Evolutionary conservation across 2,113 vertebrate genomes (phyloP), one percentile per base, ranked within the genome.

Genomic region (Rhipidura dahli): DNA sequence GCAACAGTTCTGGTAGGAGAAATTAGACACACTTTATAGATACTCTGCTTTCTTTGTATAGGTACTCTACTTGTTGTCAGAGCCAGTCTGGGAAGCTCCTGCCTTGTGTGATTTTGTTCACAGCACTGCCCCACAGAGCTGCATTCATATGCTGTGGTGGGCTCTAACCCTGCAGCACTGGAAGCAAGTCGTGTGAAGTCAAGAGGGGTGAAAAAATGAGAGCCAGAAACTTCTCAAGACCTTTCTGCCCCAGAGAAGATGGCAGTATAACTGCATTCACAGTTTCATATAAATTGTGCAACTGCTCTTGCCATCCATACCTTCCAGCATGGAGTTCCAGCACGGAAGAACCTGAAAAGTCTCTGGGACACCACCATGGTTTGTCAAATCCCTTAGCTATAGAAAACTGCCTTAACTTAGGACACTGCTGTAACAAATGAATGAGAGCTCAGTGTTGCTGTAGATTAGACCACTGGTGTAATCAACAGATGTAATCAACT

Each of bases 111-210:
- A 44, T 69, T 77, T 77, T 60, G 15, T 61, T 53, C 19, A 39
- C 26, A 53, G 64, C 23, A 14, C 4, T 23, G 39, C 11, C 33
- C 24, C 12, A 6, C 19, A 42, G 23, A 50, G 7, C 2, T 81
- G 28, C 50, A 39, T 8, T 19, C 69, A 42, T 45, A 14, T 0
- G 2, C 3, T 50, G 3, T 11, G 19, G 24, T 1, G 2, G 33
- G 35, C 45, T 83, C 47, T 63, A 76, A 80, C 6, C 6, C 8
- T 20, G 15, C 39, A 68, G n/a, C 28, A n/a, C 1, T 9, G 20
- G 24, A 82, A 70, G 9, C 0, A 2, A 80, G 33, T 10, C 15
- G 1, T 27, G 19, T 83, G 57, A 89, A 65, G 33, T 17, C 23
- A 66, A 79, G 33, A 75, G 14, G 27, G 4, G 2, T 42, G 20